phyloP scores from a whole-genome alignment of 2,113 vertebrate genomes.

The Pelecanus crispus region DNA sequence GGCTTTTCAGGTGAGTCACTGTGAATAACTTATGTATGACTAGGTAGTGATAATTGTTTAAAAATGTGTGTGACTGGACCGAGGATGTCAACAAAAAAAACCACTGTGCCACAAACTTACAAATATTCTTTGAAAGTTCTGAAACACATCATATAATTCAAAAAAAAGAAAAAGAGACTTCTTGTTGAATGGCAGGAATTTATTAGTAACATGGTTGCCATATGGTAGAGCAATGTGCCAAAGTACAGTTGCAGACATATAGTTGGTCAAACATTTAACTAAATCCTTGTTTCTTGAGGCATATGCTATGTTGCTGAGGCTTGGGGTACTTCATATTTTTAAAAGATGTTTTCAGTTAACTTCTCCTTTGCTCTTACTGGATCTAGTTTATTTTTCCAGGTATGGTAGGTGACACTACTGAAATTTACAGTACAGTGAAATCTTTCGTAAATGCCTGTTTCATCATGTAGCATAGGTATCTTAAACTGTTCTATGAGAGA shows the following conservation, averaged over 20 bases:
- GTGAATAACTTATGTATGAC: background rate
- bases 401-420: background rate
- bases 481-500: background rate
- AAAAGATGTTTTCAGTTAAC: background rate
- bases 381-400: background rate
- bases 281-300: background rate
- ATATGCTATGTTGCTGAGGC: background rate
- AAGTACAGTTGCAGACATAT: background rate
- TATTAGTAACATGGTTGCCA: background rate
- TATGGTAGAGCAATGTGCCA: background rate
- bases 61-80: background rate
- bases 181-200: background rate
- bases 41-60: background rate
- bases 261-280: background rate
- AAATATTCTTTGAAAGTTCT: background rate
- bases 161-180: background rate
- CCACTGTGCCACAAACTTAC: background rate
- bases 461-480: background rate
- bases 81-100: background rate
- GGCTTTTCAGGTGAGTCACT: constrained; percentile 89
- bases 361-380: background rate
- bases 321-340: background rate
- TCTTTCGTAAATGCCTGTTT: background rate
- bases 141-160: background rate
- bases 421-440: background rate